These are phyloP conservation scores for Phthorimaea operculella DNA, from an alignment of 1,140 invertebrate genomes.

Conservation along the genomic window DNA sequence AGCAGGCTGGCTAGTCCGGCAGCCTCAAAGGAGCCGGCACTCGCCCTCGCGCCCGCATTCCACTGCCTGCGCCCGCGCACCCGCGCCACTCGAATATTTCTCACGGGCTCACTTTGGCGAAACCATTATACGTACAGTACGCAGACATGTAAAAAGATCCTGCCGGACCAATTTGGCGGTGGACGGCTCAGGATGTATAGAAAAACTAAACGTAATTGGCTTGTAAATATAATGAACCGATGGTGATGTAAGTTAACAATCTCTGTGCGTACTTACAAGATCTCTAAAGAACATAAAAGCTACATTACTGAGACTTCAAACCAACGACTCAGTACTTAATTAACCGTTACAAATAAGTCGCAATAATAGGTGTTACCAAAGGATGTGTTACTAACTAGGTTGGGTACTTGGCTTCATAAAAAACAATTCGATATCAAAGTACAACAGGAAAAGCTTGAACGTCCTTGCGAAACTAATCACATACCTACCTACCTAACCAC, in stretches of 20 bases:
- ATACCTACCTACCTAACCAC: too few species aligned
- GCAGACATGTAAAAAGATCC: conserved; percentile 35
- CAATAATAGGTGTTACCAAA: too few species aligned
- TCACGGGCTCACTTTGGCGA: conserved; percentile 65
- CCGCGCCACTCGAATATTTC: conserved; percentile 63
- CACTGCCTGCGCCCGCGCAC: conserved; percentile 44
- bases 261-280: too few species aligned
- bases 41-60: conserved; percentile 61
- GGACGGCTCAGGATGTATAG: conserved; percentile 2
- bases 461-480: background rate
- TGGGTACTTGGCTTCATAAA: too few species aligned
- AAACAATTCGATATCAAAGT: too few species aligned
- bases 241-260: too few species aligned
- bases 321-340: too few species aligned
- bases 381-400: too few species aligned
- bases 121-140: conserved; percentile 49
- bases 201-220: background rate
- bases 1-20: conserved; percentile 13
- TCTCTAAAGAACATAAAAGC: too few species aligned
- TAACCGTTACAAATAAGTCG: too few species aligned
- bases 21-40: conserved; percentile 62
- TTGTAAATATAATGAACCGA: background rate
- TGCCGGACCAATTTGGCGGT: conserved; percentile 36
- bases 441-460: background rate
- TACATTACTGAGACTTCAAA: too few species aligned